phyloP scores from a whole-genome alignment of 1,140 invertebrate genomes.

The Atta cephalotes region DNA sequence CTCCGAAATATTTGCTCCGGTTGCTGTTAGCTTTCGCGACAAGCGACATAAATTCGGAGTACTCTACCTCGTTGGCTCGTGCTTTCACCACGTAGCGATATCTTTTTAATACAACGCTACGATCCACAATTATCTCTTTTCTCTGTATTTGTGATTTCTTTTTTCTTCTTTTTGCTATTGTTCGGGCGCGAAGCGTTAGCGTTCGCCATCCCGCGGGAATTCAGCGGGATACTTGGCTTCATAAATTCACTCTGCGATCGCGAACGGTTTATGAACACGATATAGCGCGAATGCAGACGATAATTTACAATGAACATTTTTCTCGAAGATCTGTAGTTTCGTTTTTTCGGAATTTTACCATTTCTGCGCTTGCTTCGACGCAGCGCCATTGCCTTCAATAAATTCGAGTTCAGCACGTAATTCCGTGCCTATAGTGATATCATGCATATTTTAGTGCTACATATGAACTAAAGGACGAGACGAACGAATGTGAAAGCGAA shows the following conservation, averaged over 20 bases:
- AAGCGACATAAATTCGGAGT: slow-evolving; percentile 41
- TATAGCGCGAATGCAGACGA: neutral
- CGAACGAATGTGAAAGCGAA: slow-evolving; percentile 10
- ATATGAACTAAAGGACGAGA: neutral
- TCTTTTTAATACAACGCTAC: neutral
- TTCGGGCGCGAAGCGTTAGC: neutral
- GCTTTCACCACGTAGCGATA: slow-evolving; percentile 4
- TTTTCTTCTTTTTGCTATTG: slow-evolving; percentile 1
- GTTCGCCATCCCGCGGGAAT: neutral
- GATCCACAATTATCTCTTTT: slow-evolving; percentile 24
- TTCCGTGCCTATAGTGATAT: neutral
- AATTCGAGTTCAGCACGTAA: slow-evolving; percentile 23
- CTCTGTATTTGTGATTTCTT: slow-evolving; percentile 23
- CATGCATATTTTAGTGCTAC: slow-evolving; percentile 27
- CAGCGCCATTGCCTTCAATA: neutral
- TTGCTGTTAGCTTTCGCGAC: neutral
- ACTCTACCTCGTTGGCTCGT: slow-evolving; percentile 22
- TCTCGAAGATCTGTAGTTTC: neutral
- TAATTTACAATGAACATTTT: slow-evolving; percentile 19
- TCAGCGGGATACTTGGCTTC: neutral
- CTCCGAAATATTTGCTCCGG: neutral
- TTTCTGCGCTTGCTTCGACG: neutral
- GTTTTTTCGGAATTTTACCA: neutral
- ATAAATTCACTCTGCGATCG: slow-evolving; percentile 19
- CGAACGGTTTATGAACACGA: slow-evolving; percentile 2